A percentile compares a stretch with the other conserved stretches of the same genome.
Evolutionary conservation across 2,113 vertebrate genomes (phyloP).

Genomic region (Bombycilla garrulus): DNA sequence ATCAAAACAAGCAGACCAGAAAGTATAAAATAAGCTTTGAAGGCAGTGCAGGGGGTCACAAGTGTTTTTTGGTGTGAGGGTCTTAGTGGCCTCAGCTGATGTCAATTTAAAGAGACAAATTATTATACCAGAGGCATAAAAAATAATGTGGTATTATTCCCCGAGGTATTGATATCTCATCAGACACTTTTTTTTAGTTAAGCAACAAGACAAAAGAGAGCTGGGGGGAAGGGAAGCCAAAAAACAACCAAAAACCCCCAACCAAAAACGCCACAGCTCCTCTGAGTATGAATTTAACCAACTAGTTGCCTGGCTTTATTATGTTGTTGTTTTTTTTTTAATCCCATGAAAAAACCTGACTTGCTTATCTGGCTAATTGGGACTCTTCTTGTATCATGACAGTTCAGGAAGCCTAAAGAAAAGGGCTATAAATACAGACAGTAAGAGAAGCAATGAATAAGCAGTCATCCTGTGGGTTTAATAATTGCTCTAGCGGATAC

Average conservation of each 20-base stretch:
- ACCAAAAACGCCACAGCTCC: background rate
- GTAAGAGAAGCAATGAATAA: background rate
- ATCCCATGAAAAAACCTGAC: background rate
- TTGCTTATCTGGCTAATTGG: constrained; percentile 37
- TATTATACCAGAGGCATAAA: constrained; percentile 5
- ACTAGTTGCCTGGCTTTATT: background rate
- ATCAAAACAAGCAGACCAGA: background rate
- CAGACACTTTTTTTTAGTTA: background rate
- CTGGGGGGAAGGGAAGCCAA: background rate
- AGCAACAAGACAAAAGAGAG: background rate
- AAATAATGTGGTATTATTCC: constrained; percentile 40
- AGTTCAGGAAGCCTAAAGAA: constrained; percentile 13
- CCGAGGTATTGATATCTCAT: background rate
- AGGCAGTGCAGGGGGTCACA: background rate
- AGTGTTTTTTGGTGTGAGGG: constrained; percentile 7
- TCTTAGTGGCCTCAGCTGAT: constrained; percentile 4
- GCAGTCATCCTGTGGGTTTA: constrained; percentile 3
- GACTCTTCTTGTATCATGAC: constrained; percentile 1
- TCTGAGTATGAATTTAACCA: background rate
- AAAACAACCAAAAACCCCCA: background rate
- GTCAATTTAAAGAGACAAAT: constrained; percentile 53
- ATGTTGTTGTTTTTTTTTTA: background rate
- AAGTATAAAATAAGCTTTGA: constrained; percentile 20
- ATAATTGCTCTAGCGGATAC: constrained; percentile 58
- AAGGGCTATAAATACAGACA: background rate